A percentile compares a stretch with the other conserved stretches of the same genome.
These are phyloP conservation scores for Theristus sp. DNA, from an alignment of 2,888 invertebrate species.

Conservation along the genomic window DNA sequence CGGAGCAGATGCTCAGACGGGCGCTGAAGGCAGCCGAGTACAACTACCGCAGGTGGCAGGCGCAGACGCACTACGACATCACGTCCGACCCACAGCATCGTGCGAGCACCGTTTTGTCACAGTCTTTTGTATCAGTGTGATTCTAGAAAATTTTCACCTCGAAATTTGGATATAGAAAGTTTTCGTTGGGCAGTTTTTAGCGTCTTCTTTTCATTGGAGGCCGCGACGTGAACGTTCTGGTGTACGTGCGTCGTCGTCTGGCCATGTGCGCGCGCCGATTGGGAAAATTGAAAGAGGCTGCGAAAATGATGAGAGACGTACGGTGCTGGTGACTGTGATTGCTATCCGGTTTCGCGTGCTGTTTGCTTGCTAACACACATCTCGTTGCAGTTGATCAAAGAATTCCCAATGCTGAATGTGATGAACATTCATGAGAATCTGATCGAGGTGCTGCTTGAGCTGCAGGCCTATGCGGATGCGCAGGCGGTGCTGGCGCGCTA, in stretches of 20 bases:
- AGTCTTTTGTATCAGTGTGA: too few species aligned
- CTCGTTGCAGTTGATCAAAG: slow-evolving; percentile 58
- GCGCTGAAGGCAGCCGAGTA: slow-evolving; percentile 64
- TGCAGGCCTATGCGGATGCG: slow-evolving; percentile 89
- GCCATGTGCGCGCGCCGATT: slow-evolving; percentile 94
- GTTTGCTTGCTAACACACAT: too few species aligned
- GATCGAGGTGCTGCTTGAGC: slow-evolving; percentile 78
- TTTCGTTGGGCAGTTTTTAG: too few species aligned
- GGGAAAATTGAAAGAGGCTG: slow-evolving; percentile 78
- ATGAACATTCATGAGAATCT: slow-evolving; percentile 86
- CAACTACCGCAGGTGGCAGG: slow-evolving; percentile 59
- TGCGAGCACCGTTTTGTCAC: neutral
- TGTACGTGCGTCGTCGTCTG: slow-evolving; percentile 73
- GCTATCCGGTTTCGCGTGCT: neutral
- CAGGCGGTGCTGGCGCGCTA: slow-evolving; percentile 76
- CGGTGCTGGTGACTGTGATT: slow-evolving; percentile 13
- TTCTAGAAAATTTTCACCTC: too few species aligned
- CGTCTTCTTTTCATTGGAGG: slow-evolving; percentile 37
- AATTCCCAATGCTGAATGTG: slow-evolving; percentile 82
- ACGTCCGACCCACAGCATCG: slow-evolving; percentile 2
- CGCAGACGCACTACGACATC: slow-evolving; percentile 28
- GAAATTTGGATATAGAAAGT: too few species aligned
- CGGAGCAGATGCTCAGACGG: slow-evolving; percentile 40
- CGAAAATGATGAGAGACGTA: slow-evolving; percentile 82
- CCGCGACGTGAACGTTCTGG: slow-evolving; percentile 74